Base-by-base conservation (phyloP, 2,797 vertebrate genomes). In the Siniperca scherzeri region DNA sequence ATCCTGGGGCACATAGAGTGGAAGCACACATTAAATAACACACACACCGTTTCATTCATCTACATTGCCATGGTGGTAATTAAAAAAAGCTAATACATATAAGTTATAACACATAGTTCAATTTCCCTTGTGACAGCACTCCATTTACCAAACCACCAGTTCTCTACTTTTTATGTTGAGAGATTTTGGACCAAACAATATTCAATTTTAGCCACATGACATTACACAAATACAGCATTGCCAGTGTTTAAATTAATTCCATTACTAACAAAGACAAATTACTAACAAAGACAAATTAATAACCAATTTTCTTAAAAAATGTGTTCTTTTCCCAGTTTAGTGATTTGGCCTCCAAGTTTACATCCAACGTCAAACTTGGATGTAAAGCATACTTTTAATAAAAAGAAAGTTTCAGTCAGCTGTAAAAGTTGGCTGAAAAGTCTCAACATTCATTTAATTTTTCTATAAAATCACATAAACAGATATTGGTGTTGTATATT, bases 1-100 rank as follows among this genome's bases (percentile, higher is more conserved):
- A 52, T 99, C 98, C 98, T 99, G 92, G 3, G 12, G 40, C 11
- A 33, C 11, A 21, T 0, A 36, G 11, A 66, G 6, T 0, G 7
- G 19, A 78, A 25, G 27, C 1, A 1, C 72, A 22, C 74, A 89
- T 53, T 90, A 5, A 52, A 0, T 56, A 60, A 66, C 14, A 77
- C 44, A 65, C n/a, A 71, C 19, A 5, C 1, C 3, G 14, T 9
- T 36, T 48, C 1, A 61, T n/a, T 40, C 27, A 60, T 9, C 0
- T 25, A 36, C 14, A 2, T 21, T 38, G 42, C 17, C 17, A n/a
- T n/a, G 42, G n/a, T n/a, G 17, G 11, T 10, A 14, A 67, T 57
- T 52, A 4, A n/a, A 66, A 73, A 65, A 22, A 44, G 11, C 36
- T 21, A 64, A 52, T 22, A 12, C 25, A n/a, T 21, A 13, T 3